Conservation (phyloP, 2,113 vertebrate genomes). For the Stigmatopora nigra region DNA sequence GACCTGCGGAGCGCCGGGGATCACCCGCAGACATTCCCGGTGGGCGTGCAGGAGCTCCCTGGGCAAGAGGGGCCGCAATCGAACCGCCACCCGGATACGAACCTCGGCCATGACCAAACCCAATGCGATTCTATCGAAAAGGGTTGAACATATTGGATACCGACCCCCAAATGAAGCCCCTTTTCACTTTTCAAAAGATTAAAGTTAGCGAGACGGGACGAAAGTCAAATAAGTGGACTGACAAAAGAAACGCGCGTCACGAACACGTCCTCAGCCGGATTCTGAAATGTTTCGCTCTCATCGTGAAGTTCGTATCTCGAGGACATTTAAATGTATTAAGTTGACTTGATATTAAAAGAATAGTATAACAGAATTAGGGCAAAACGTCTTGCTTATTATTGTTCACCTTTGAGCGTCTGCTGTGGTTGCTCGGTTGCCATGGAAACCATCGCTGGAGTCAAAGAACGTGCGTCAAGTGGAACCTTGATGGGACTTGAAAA, state of each 20-base stretch:
- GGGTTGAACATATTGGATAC: not conserved
- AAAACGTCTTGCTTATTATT: not conserved
- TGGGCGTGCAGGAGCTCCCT: conserved; percentile 80
- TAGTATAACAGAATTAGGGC: not conserved
- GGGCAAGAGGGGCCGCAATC: conserved; percentile 82
- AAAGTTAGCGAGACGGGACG: conserved; percentile 1
- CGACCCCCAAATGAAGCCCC: not conserved
- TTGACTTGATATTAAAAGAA: not conserved
- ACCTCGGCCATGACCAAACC: conserved; percentile 74
- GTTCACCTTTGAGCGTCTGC: not conserved
- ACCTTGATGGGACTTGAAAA: not conserved
- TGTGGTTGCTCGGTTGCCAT: conserved; percentile 35
- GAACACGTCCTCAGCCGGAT: not conserved
- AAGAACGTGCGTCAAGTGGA: not conserved
- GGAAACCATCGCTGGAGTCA: conserved; percentile 37
- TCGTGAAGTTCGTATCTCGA: not conserved
- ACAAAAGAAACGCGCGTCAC: conserved; percentile 1
- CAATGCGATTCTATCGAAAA: not conserved
- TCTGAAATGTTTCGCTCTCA: not conserved
- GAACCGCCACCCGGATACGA: conserved; percentile 80
- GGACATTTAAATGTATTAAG: not conserved
- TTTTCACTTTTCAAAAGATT: not conserved
- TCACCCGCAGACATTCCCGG: conserved; percentile 75
- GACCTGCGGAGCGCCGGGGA: conserved; percentile 74
- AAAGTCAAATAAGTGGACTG: not conserved